A percentile compares a stretch with the other conserved stretches of the same genome.
Evolutionary conservation across 2,113 vertebrate species (phyloP).

Genomic region (Sus scrofa): T2T-Sscrofa CM000827.6:106305501-106306000

Average conservation of each 20-base stretch:
- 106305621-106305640: background rate
- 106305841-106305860: background rate
- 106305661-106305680: background rate
- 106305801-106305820: background rate
- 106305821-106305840: background rate
- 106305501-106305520: background rate
- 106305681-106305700: background rate
- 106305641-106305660: accelerated
- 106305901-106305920: background rate
- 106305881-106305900: accelerated
- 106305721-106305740: background rate
- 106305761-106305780: background rate
- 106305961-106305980: background rate
- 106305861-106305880: background rate
- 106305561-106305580: too few relatives aligned
- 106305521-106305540: background rate
- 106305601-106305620: accelerated
- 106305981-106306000: background rate
- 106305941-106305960: accelerated
- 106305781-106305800: background rate
- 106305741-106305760: background rate
- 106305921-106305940: background rate
- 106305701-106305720: background rate
- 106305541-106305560: background rate
- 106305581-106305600: background rate